Evolutionary conservation across 2,888 invertebrate species (phyloP), one percentile per base, ranked within the genome.

Genomic region (Napeogenes inachia): DNA sequence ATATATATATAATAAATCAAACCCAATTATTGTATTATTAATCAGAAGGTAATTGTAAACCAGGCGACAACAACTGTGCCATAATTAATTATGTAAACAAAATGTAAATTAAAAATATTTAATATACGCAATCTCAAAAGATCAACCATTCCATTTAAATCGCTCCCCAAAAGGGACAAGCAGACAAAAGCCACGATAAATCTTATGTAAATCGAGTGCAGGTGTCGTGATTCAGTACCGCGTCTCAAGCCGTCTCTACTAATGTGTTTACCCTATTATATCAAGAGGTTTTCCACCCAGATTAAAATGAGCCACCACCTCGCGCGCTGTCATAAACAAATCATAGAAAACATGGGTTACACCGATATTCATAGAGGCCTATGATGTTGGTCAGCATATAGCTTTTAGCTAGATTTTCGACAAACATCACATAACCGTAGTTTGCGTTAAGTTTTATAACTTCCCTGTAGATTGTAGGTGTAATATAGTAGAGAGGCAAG

Each of bases 371-470:
- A 53, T 57, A 69, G 68, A 73, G 77, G 72, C 79, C 81, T 74
- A 73, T 64, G 69, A 54, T 35, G 66, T 74, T 81, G 84, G 84
- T 75, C 74, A 69, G 73, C 75, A 78, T 72, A 77, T 77, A 75
- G 74, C 74, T 72, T 74, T 21, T 74, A 69, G 72, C 73, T 77
- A 78, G 82, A 86, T 84, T 84, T 67, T 84, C 82, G 79, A 81
- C 85, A 84, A 87, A 87, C 85, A 86, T 75, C 78, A 81, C 75
- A 73, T 75, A 81, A 74, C 78, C 79, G 78, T 77, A 77, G 82
- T 82, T 83, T 82, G 81, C 83, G 83, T 87, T 84, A 87, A 87
- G 87, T 88, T 89, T 89, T 87, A 87, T 85, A 84, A 82, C 85
- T 85, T 85, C 81, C 82, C 79, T 80, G 81, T 84, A 84, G 86